phyloP scores from a whole-genome alignment of 2,888 invertebrate species.

The Lampropteryx suffumata region DNA sequence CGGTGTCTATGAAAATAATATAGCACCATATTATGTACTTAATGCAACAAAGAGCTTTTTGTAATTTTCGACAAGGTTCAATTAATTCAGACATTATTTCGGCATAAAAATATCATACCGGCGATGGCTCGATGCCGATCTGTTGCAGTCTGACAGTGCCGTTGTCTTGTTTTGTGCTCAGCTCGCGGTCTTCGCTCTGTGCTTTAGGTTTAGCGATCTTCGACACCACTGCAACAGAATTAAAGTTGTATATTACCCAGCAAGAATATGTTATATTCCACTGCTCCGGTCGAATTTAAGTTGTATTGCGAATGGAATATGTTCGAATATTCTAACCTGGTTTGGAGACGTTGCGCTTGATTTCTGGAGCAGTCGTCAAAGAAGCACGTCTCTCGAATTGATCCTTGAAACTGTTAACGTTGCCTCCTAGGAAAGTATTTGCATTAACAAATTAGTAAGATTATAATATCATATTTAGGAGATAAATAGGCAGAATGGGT shows the following conservation, averaged over 20 bases:
- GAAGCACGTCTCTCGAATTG: conserved; percentile 92
- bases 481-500: no score
- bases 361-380: conserved; percentile 74
- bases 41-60: not conserved
- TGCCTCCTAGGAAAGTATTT: conserved; percentile 78
- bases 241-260: not conserved
- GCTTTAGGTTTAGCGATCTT: conserved; percentile 78
- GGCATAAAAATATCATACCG: conserved; percentile 45
- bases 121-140: conserved; percentile 77
- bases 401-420: conserved; percentile 93
- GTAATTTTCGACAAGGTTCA: not conserved
- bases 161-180: conserved; percentile 59
- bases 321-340: conserved; percentile 50
- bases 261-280: not conserved
- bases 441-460: no score
- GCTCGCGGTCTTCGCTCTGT: conserved; percentile 76
- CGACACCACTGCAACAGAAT: conserved; percentile 56
- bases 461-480: no score
- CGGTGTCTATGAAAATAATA: conserved; percentile 34
- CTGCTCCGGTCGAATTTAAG: not conserved
- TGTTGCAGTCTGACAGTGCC: conserved; percentile 75
- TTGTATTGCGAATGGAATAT: not conserved
- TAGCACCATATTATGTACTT: not conserved
- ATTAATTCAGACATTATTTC: not conserved
- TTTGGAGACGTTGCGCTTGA: conserved; percentile 69